Conservation (phyloP, 2,113 vertebrate genomes). For the Panthera leo region DNA sequence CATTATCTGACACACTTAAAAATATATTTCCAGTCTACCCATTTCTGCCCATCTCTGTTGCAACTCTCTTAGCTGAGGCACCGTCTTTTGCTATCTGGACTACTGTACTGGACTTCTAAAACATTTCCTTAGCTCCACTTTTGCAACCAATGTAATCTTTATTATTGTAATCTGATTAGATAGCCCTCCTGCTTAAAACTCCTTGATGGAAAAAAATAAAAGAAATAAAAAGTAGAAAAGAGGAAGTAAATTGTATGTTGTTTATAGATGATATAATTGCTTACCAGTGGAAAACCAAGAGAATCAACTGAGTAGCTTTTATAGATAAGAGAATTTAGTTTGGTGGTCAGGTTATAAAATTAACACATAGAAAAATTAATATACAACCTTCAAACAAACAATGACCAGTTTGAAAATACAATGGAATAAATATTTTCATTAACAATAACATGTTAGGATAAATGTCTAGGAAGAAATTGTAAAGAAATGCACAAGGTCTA, state of each 20-base stretch:
- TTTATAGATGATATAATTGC: background rate
- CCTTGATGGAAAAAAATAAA: background rate
- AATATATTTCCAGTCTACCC: background rate
- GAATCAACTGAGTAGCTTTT: background rate
- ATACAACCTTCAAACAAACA: background rate
- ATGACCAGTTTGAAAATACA: background rate
- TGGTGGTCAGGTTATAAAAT: background rate
- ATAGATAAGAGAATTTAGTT: conserved; percentile 2
- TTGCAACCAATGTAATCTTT: background rate
- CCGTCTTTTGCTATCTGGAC: background rate
- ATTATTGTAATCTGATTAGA: background rate
- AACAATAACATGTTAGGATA: background rate
- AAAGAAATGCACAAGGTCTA: background rate
- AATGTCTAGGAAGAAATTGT: background rate
- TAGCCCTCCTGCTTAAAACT: background rate
- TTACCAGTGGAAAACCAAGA: background rate
- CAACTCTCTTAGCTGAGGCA: background rate
- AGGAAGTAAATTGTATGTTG: background rate
- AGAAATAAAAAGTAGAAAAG: background rate
- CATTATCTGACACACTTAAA: background rate
- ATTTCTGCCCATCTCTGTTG: background rate
- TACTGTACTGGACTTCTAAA: background rate
- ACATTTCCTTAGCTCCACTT: background rate
- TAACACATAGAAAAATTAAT: background rate
- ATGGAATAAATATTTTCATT: background rate